Base-by-base conservation (phyloP, 2,113 vertebrate species). In the Holacanthus passer region DNA sequence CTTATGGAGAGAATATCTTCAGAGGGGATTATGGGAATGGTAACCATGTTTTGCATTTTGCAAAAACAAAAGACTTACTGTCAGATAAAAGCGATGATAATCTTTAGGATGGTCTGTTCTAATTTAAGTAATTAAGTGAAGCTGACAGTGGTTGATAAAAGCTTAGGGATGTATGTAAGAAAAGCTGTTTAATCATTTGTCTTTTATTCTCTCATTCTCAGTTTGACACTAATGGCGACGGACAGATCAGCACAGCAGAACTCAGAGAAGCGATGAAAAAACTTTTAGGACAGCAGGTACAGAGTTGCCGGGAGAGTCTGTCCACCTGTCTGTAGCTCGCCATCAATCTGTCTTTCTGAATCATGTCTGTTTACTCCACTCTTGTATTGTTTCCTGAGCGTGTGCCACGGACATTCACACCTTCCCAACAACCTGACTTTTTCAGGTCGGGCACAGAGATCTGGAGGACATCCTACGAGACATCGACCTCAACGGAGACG, bases 221-320 rank as follows among this genome's bases (percentile, higher is more conserved):
- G 98, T 99, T 99, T 86, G 98, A 99, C 86, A 97, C 97, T 31
- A 99, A 99, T 0, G 98, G 98, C 9, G 98, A 99, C 2, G 98
- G 98, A 5, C 96, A 98, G 90, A 99, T 99, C 89, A 99, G 98
- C 88, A 98, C 97, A 60, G 95, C 96, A 19, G 98, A 99, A 88
- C 94, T 99, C 2, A 93, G 98, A 85, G 98, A 99, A 85, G 98
- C 98, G 59, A 99, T 99, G 98, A 99, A 97, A 88, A 99, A 99
- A 88, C 96, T 99, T 52, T 92, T 99, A 12, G 98, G 98, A 62
- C 97, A 99, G 77, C 97, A 99, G 91, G 97, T 99, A 90, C 65
- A 29, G 77, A 72, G 53, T 24, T 62, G 52, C 53, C 66, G 43
- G 22, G 27, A 45, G 64, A 77, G 55, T 73, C 11, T 76, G 47